phyloP scores from a whole-genome alignment of 1,140 invertebrate genomes.

The Manduca sexta region DNA sequence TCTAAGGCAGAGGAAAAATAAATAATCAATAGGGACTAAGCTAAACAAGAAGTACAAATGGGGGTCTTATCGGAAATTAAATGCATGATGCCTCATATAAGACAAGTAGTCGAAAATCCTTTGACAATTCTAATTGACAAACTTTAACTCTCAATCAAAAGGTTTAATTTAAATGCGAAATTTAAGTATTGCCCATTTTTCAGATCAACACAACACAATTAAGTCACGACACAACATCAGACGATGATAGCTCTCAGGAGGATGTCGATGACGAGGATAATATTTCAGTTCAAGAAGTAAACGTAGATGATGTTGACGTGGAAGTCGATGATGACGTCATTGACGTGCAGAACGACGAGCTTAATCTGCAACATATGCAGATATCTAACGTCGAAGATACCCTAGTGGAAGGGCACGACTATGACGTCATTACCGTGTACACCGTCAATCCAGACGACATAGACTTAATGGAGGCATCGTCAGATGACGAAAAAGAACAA shows the following conservation, averaged over 20 bases:
- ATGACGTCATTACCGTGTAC: constrained; percentile 59
- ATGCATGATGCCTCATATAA: no score
- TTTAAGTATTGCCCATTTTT: no score
- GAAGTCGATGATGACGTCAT: constrained; percentile 30
- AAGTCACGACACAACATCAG: constrained; percentile 48
- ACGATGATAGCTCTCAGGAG: constrained; percentile 33
- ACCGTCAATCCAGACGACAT: constrained; percentile 55
- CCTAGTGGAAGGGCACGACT: constrained; percentile 52
- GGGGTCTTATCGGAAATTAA: no score
- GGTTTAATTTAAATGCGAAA: no score
- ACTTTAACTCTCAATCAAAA: no score
- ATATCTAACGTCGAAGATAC: constrained; percentile 35
- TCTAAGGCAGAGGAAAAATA: no score
- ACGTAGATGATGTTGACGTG: constrained; percentile 15
- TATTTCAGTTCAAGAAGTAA: constrained; percentile 17
- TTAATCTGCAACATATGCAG: constrained; percentile 14
- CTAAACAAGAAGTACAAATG: no score
- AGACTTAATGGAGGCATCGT: constrained; percentile 45
- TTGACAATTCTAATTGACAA: no score
- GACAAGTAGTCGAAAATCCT: no score
- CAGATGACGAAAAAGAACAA: constrained; percentile 43
- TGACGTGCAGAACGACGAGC: constrained; percentile 26
- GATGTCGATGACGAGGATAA: constrained; percentile 15
- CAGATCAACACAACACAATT: constrained; percentile 48
- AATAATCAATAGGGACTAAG: no score